A percentile compares a stretch with the other conserved stretches of the same genome.
These are phyloP conservation scores for Trachythela sp. DNA, from an alignment of 64 coral and sea anemone species.

Conservation along the genomic window DNA sequence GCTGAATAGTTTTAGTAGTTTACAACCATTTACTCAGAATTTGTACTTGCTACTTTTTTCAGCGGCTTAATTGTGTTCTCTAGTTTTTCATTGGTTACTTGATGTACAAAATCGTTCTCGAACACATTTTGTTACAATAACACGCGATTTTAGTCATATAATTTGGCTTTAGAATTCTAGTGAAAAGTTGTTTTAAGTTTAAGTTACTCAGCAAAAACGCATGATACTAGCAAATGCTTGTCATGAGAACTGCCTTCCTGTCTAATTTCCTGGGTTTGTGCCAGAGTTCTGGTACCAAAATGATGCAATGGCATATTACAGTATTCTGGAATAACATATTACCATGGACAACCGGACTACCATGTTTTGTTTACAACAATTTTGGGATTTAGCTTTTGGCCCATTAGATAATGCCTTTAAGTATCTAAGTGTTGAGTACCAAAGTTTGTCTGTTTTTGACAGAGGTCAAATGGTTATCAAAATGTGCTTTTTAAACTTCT, in stretches of 20 bases:
- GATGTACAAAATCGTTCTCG: not conserved
- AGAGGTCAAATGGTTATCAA: not conserved
- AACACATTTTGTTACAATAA: not conserved
- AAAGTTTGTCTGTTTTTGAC: not conserved
- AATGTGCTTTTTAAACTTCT: not conserved
- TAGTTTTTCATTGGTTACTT: not conserved
- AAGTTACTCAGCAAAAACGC: too few relatives aligned
- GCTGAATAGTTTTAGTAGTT: too few relatives aligned
- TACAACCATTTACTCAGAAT: too few relatives aligned
- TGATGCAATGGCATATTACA: not conserved
- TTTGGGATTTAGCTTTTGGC: too few relatives aligned
- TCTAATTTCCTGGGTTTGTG: not conserved
- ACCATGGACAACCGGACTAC: not conserved
- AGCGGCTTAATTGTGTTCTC: not conserved
- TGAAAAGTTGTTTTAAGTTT: not conserved
- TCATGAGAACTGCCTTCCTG: not conserved
- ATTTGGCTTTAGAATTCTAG: not conserved
- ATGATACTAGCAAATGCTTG: not conserved
- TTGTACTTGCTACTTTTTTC: not conserved
- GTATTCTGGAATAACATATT: not conserved
- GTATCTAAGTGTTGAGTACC: not conserved
- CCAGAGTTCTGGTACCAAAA: not conserved
- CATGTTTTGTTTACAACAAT: not conserved
- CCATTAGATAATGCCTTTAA: not conserved
- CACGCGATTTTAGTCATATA: not conserved